A percentile compares a stretch with the other conserved stretches of the same genome.
Conservation (phyloP, 92 coral and sea anemone species). For the Actinernus sp. region DNA sequence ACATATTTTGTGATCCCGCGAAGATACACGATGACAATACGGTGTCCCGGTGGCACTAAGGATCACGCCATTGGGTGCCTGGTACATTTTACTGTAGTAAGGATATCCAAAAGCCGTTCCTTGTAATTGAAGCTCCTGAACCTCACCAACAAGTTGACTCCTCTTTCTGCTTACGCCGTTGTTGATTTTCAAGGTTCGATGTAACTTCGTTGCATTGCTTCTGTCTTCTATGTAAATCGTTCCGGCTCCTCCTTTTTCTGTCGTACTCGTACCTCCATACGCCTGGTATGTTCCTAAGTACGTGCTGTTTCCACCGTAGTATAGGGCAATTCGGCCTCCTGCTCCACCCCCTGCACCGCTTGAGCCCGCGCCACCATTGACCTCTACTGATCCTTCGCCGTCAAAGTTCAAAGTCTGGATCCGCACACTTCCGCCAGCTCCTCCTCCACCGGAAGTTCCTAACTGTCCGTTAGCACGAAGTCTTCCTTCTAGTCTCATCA, state of each 20-base stretch:
- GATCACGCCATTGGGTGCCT: conserved; percentile 47
- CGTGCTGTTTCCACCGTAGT: conserved; percentile 48
- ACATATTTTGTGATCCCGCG: not conserved
- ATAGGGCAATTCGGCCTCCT: conserved; percentile 67
- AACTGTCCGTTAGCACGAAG: conserved; percentile 58
- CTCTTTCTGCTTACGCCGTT: conserved; percentile 43
- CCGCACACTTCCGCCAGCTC: conserved; percentile 68
- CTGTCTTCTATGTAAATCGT: conserved; percentile 54
- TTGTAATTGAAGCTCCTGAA: conserved; percentile 24
- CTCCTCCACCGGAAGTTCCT: conserved; percentile 42
- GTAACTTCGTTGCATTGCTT: conserved; percentile 25
- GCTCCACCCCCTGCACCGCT: conserved; percentile 64
- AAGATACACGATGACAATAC: conserved; percentile 8
- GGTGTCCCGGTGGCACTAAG: conserved; percentile 66
- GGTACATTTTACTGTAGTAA: conserved; percentile 36
- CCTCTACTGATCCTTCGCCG: conserved; percentile 73
- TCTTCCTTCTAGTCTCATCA: conserved; percentile 69
- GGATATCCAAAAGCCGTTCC: conserved; percentile 37
- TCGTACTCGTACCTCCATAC: conserved; percentile 59
- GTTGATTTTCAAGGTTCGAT: conserved; percentile 43
- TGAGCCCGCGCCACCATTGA: conserved; percentile 62
- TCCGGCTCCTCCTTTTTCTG: conserved; percentile 68
- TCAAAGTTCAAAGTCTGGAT: conserved; percentile 59
- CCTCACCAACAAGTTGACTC: conserved; percentile 36
- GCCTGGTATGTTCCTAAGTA: conserved; percentile 66